phyloP scores from a whole-genome alignment of 2,113 vertebrate species.

The Dicerorhinus sumatrensis region DNA sequence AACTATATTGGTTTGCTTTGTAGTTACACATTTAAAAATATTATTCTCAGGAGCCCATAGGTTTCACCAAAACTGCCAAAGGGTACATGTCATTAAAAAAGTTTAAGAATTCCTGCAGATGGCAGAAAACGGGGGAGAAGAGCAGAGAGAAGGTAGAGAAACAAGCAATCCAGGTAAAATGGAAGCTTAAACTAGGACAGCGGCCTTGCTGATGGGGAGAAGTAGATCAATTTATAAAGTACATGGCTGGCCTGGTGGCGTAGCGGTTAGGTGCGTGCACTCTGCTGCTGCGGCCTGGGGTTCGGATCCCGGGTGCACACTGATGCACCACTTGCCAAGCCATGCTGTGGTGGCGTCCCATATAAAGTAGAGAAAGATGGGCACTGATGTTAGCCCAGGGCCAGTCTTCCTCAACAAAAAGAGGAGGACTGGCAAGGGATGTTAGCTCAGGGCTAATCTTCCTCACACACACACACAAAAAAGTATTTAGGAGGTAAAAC shows the following conservation, averaged over 20 bases:
- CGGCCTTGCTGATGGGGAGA: not conserved
- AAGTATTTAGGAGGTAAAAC: not conserved
- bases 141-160: not conserved
- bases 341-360: too few relatives aligned
- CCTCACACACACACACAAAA: not conserved
- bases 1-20: not conserved
- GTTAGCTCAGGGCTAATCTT: too few relatives aligned
- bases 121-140: not conserved
- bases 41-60: not conserved
- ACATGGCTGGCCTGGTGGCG: too few relatives aligned
- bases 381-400: too few relatives aligned
- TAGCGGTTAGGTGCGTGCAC: too few relatives aligned
- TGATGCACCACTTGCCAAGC: too few relatives aligned
- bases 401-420: too few relatives aligned
- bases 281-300: too few relatives aligned
- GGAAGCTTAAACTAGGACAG: not conserved
- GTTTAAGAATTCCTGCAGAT: not conserved
- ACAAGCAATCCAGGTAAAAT: not conserved
- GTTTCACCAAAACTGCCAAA: not conserved
- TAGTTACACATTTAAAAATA: not conserved
- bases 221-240: not conserved
- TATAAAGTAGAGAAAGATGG: too few relatives aligned
- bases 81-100: not conserved
- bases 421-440: too few relatives aligned
- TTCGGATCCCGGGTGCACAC: too few relatives aligned